A percentile compares a stretch with the other conserved stretches of the same genome.
Evolutionary conservation across 2,888 invertebrate genomes (phyloP).

Genomic region (Pammene fasciana): DNA sequence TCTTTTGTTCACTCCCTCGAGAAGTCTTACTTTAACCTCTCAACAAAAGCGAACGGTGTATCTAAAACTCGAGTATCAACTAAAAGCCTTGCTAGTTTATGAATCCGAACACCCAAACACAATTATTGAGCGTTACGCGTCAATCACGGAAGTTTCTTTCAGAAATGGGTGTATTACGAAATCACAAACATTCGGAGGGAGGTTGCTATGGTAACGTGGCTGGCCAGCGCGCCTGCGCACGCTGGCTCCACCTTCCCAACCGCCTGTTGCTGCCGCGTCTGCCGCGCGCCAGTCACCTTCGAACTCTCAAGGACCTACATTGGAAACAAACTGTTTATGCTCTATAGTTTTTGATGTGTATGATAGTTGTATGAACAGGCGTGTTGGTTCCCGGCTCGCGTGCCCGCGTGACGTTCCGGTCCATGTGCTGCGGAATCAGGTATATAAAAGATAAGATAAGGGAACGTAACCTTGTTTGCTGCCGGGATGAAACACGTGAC

Average conservation of each 20-base stretch:
- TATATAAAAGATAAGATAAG: conserved; percentile 50
- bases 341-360: conserved; percentile 30
- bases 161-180: conserved; percentile 57
- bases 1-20: not conserved
- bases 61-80: conserved; percentile 44
- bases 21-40: not conserved
- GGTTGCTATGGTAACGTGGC: conserved; percentile 76
- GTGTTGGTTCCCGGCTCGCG: conserved; percentile 56
- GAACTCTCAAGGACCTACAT: conserved; percentile 61
- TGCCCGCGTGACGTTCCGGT: conserved; percentile 58
- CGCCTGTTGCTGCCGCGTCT: conserved; percentile 77
- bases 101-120: conserved; percentile 56
- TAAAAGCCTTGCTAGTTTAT: conserved; percentile 45
- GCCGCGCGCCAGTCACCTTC: conserved; percentile 71
- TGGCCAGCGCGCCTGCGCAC: conserved; percentile 69
- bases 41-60: conserved; percentile 23
- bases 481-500: not conserved
- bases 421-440: conserved; percentile 71
- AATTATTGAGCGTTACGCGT: conserved; percentile 63
- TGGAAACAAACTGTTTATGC: conserved; percentile 48
- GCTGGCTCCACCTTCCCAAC: conserved; percentile 68
- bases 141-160: conserved; percentile 68
- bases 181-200: conserved; percentile 77
- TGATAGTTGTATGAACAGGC: conserved; percentile 50
- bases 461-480: conserved; percentile 21